Evolutionary conservation across 2,113 vertebrate species (phyloP).

Genomic region (Oxygymnocypris stewartii): DNA sequence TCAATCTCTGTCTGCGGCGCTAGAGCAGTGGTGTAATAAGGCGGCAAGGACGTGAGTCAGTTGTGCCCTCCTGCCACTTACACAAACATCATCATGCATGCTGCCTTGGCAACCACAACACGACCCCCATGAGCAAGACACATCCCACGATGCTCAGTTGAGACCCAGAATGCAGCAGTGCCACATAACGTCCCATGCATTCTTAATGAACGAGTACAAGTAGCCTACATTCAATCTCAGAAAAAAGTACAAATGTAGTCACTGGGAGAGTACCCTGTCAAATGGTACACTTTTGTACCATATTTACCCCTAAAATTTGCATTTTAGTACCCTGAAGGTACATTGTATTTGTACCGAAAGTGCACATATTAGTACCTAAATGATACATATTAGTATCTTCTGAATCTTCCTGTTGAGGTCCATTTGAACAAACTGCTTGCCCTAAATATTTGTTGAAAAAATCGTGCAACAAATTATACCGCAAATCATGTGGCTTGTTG

Average conservation of each 20-base stretch:
- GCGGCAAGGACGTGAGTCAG: conserved; percentile 3
- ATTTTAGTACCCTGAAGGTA: no score
- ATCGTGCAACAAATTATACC: background rate
- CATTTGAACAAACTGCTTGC: background rate
- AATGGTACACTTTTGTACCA: no score
- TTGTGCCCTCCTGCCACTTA: background rate
- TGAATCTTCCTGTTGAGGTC: background rate
- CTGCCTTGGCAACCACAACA: conserved; percentile 35
- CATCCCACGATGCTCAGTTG: background rate
- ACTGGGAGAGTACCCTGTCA: no score
- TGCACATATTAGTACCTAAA: no score
- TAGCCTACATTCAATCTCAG: background rate
- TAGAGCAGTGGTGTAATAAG: conserved; percentile 3
- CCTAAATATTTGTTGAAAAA: background rate
- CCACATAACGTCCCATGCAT: background rate
- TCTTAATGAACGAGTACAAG: conserved; percentile 9
- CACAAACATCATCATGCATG: conserved; percentile 9
- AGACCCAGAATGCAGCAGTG: conserved; percentile 1
- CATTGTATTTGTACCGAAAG: no score
- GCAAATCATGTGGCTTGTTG: background rate
- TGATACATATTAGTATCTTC: no score
- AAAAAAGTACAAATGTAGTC: no score
- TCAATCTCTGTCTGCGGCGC: conserved; percentile 40
- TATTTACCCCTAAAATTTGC: no score
- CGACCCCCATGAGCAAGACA: background rate